Evolutionary conservation across 2,113 vertebrate genomes (phyloP), one percentile per base, ranked within the genome.

Genomic region (Oreochromis tanganicae): DNA sequence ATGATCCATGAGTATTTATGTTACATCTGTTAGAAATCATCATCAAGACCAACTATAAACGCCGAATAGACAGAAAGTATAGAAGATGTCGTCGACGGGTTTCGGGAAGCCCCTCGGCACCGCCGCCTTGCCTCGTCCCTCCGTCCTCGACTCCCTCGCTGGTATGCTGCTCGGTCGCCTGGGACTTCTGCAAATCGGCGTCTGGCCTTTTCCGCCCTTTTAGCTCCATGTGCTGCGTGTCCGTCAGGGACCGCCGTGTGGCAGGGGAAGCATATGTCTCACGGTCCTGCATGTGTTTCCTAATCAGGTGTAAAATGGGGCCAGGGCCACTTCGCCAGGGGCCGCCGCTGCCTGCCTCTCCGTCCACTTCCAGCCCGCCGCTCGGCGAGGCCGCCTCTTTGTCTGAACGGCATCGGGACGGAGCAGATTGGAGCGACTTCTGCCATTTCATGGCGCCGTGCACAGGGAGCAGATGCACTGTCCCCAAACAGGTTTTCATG

Each of bases 231-330:
- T 93, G 93, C 78, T 85, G 27, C 3, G 78, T 81, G 3, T 92
- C 86, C 66, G 21, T 85, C 80, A 21, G 89, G 81, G 89, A 85
- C 63, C 1, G 43, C 13, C 29, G 81, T 88, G 86, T 88, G 68
- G 81, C 90, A 87, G 85, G 87, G 85, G 91, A 91, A 94, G 79
- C 94, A 95, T 94, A 95, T 95, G 95, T 93, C 89, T 88, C 61
- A 87, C 94, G 93, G 84, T 86, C 81, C 88, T 91, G 90, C 95
- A 94, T 94, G 94, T 94, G 94, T 95, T 96, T 94, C 54, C 93
- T 96, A 96, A 96, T 96, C 96, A 96, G 92, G 95, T 95, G 95
- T 95, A 95, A 96, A 96, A 96, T 55, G 88, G 86, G 92, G 92
- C 91, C 55, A 81, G 13, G 82, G 88, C 88, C 92, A 85, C 87